A percentile compares a stretch with the other conserved stretches of the same genome.
Conservation (phyloP, 1,140 invertebrate genomes). For the Aphidius ervi region DNA sequence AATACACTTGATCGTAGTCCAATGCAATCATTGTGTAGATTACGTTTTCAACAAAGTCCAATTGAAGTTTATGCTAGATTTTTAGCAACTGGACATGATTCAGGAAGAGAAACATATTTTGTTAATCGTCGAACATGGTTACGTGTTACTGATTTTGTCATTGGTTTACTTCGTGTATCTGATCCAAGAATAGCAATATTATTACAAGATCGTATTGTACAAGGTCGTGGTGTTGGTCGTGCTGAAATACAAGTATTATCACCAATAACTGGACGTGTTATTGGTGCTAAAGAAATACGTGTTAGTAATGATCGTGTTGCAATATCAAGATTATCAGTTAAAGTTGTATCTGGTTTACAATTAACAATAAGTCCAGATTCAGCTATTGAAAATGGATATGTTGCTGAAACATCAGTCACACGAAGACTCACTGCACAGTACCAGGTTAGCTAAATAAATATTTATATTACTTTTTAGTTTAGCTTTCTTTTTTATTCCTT, state of each 20-base stretch:
- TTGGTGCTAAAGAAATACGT: constrained; percentile 85
- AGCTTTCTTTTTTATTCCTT: neutral
- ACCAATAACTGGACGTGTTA: constrained; percentile 84
- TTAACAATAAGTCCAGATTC: constrained; percentile 82
- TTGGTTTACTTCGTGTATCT: constrained; percentile 76
- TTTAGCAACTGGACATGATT: constrained; percentile 84
- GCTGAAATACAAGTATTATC: constrained; percentile 92
- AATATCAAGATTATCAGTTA: constrained; percentile 75
- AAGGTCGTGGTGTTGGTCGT: constrained; percentile 81
- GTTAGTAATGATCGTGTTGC: constrained; percentile 89
- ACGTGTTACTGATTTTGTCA: constrained; percentile 86
- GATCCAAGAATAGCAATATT: constrained; percentile 84
- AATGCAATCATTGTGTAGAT: constrained; percentile 59
- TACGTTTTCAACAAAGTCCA: constrained; percentile 85
- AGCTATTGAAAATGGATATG: constrained; percentile 80
- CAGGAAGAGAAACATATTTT: constrained; percentile 83
- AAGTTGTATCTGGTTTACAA: constrained; percentile 86
- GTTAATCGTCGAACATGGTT: constrained; percentile 83
- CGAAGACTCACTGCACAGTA: constrained; percentile 88
- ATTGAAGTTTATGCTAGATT: constrained; percentile 89
- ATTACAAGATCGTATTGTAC: constrained; percentile 74
- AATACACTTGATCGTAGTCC: constrained; percentile 48
- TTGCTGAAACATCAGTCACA: constrained; percentile 83
- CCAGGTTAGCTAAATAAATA: constrained; percentile 61
- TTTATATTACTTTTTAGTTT: no score